These are phyloP conservation scores for Syrmaticus mikado DNA, from an alignment of 2,113 vertebrate species.

Conservation along the genomic window DNA sequence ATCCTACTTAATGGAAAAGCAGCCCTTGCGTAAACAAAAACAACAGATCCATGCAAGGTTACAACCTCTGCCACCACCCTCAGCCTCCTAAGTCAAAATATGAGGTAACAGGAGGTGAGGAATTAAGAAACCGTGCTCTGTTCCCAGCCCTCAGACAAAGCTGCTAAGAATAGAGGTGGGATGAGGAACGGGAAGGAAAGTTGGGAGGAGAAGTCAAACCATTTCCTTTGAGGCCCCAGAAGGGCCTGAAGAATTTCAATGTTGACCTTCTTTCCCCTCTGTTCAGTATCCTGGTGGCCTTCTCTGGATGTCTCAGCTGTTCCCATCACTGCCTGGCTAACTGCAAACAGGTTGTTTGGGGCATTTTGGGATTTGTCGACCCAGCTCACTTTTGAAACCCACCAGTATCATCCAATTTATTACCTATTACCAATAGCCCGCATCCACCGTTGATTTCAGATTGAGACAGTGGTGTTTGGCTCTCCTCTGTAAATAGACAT, in stretches of 20 bases:
- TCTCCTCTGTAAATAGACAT: background rate
- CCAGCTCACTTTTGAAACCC: background rate
- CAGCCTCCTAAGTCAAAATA: background rate
- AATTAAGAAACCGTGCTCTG: background rate
- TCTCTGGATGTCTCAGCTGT: background rate
- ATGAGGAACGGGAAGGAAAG: slow-evolving; percentile 56
- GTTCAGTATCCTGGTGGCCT: background rate
- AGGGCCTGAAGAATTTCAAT: slow-evolving; percentile 18
- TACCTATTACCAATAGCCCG: background rate
- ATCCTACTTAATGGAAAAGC: background rate
- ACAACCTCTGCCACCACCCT: background rate
- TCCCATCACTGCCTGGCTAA: background rate
- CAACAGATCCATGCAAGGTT: background rate
- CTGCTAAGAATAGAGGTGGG: slow-evolving; percentile 58
- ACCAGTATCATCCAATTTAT: background rate
- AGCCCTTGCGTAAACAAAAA: background rate
- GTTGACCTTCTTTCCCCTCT: background rate
- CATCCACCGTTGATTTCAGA: background rate
- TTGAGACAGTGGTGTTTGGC: background rate
- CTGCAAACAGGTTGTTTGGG: background rate
- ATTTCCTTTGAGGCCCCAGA: slow-evolving; percentile 57
- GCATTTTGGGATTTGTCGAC: background rate
- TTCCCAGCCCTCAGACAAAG: slow-evolving; percentile 42
- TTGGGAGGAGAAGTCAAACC: slow-evolving; percentile 52
- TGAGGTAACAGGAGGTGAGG: slow-evolving; percentile 27